Evolutionary conservation across 2,888 invertebrate genomes (phyloP), one percentile per base, ranked within the genome.

Genomic region (Scelioninae gen. 1): DNA sequence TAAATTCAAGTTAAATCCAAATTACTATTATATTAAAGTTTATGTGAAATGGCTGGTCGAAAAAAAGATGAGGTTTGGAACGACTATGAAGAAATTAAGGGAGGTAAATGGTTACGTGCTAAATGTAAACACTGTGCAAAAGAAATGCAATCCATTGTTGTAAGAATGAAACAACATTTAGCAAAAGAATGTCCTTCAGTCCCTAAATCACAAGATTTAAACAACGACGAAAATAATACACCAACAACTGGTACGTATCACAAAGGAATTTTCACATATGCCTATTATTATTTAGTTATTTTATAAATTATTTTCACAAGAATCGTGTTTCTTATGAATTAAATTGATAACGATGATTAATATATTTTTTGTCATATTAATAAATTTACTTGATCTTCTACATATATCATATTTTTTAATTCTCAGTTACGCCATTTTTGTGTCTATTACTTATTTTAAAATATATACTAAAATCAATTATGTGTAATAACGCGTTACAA

Each of bases 71-170:
- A 29, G 13, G 55, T 51, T 34, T 68, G 68, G 68, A 23, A n/a
- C 11, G 31, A 53, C 10, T 68, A 43, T 13, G 45, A 29, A 5
- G 55, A 68, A 55, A 55, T 31, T 5, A 53, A 51, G 8, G 66
- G 43, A 40, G 40, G 31, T 13, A 55, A 68, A 40, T 43, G 45
- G 43, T 43, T 40, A 15, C 68, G 68, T 10, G 68, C 55, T 15
- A 53, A 55, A 23, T 55, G 68, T 23, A 68, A 55, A 7, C 11
- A 43, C 5, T 68, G 68, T 38, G 55, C 38, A 9, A 68, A 68
- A 68, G 55, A 55, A 16, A 68, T 68, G 68, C 55, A 53, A 29
- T 40, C 55, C 11, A 40, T 68, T 34, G 34, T 68, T 34, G 68
- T 43, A 5, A 16, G 55, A 29, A 68, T 68, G 68, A 65, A 65